Evolutionary conservation across 2,888 invertebrate genomes (phyloP).

Genomic region (Pollenia angustigena): DNA sequence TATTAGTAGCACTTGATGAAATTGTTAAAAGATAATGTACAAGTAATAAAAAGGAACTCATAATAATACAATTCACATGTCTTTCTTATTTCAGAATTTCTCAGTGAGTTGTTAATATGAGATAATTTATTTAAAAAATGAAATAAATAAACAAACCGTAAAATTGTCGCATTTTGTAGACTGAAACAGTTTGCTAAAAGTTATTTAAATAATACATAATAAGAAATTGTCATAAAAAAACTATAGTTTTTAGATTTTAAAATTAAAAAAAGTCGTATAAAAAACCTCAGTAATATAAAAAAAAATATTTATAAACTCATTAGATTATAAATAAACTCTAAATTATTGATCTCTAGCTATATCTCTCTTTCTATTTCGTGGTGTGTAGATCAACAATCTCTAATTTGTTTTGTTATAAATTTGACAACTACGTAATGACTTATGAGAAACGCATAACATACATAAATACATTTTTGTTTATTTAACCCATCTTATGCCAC

Average conservation of each 20-base stretch:
- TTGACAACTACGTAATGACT: too few relatives aligned
- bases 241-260: not conserved
- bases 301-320: too few relatives aligned
- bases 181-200: not conserved
- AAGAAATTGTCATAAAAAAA: not conserved
- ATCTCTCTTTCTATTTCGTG: too few relatives aligned
- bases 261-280: too few relatives aligned
- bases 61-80: constrained; percentile 42
- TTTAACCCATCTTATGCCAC: too few relatives aligned
- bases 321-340: too few relatives aligned
- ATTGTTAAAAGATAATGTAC: not conserved
- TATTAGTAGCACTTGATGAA: constrained; percentile 36
- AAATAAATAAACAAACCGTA: constrained; percentile 32
- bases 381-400: too few relatives aligned
- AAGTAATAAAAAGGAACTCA: not conserved
- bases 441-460: too few relatives aligned
- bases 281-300: too few relatives aligned
- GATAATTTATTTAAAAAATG: constrained; percentile 33
- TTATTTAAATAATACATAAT: not conserved
- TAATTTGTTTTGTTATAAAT: too few relatives aligned
- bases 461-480: too few relatives aligned
- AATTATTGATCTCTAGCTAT: too few relatives aligned
- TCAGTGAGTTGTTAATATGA: not conserved
- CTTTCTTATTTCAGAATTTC: not conserved
- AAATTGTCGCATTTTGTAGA: constrained; percentile 13